Percentiles rank a stretch among this genome's conserved stretches.
phyloP scores from a whole-genome alignment of 2,888 invertebrate genomes.

The Lasioglossum zephyrum region DNA sequence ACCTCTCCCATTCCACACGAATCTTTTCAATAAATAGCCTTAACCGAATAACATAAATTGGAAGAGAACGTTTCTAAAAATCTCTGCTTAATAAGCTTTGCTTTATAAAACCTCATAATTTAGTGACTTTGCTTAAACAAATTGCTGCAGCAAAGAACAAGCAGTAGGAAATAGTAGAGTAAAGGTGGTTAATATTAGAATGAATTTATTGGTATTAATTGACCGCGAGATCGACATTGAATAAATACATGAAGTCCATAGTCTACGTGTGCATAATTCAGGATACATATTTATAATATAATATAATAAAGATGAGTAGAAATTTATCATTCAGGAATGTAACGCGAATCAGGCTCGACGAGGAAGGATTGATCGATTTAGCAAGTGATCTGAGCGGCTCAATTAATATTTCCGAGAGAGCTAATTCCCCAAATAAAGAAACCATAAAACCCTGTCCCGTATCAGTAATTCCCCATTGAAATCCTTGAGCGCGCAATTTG shows the following conservation, averaged over 20 bases:
- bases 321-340: no score
- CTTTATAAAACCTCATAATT: no score
- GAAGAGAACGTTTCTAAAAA: background rate
- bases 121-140: no score
- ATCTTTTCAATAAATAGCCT: background rate
- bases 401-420: background rate
- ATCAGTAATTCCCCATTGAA: background rate
- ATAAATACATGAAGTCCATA: no score
- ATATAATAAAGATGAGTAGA: no score
- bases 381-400: background rate
- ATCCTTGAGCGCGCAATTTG: background rate
- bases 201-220: no score
- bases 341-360: background rate
- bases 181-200: no score
- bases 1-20: background rate
- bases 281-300: no score
- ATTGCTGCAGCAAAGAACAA: no score
- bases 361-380: background rate
- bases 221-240: no score
- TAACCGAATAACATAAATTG: background rate
- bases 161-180: no score
- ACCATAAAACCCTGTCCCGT: background rate
- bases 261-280: no score
- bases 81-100: background rate
- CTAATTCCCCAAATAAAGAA: background rate